A percentile compares a stretch with the other conserved stretches of the same genome.
Conservation (phyloP, 2,113 vertebrate species). For the Hydropotes inermis region DNA sequence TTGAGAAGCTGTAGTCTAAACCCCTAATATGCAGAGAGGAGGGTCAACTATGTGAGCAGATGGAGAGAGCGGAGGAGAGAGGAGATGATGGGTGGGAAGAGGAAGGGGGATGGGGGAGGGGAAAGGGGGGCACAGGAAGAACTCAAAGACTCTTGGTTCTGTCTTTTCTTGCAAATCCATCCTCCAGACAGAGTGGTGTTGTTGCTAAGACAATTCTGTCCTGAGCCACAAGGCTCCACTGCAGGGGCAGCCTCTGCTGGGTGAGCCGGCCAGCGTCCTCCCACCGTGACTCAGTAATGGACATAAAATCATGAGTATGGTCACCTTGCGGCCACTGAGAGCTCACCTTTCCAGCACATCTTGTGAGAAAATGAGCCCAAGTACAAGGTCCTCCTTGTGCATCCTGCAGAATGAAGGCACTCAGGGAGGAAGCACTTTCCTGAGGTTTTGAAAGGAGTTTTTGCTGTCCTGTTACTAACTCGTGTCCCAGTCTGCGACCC, state of each 20-base stretch:
- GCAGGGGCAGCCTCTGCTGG: background rate
- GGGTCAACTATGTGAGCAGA: background rate
- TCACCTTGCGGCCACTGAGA: background rate
- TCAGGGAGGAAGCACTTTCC: background rate
- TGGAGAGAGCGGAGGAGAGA: background rate
- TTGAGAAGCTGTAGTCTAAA: background rate
- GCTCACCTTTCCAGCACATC: background rate
- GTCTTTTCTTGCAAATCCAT: background rate
- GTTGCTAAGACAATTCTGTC: background rate
- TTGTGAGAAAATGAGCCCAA: background rate
- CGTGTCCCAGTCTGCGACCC: background rate
- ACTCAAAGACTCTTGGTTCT: background rate
- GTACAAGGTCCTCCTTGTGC: background rate
- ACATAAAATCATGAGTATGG: background rate
- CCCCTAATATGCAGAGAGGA: background rate
- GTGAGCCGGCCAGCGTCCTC: background rate
- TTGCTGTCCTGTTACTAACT: background rate
- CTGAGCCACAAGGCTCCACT: background rate
- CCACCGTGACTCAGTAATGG: accelerated
- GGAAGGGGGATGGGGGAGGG: accelerated
- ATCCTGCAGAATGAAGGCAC: background rate
- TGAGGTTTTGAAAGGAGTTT: background rate
- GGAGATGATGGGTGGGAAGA: no score
- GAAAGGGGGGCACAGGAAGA: background rate
- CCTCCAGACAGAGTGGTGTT: background rate